Base-by-base conservation (phyloP, 1,140 invertebrate species). In the Carposina sasakii region DNA sequence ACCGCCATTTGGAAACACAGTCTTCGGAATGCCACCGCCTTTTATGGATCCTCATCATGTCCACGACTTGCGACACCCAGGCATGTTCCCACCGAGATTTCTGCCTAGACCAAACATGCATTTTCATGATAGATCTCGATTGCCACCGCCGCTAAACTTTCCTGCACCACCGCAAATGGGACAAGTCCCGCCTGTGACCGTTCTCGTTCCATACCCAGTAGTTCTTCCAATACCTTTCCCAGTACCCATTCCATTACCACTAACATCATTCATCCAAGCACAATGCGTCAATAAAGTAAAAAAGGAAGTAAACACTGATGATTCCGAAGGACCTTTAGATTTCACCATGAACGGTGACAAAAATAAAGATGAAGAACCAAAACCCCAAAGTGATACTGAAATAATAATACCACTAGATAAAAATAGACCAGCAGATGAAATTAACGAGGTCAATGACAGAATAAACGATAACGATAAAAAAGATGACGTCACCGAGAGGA, bases 121-220 rank as follows among this genome's bases (percentile, higher is more conserved):
- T 49, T 51, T 85, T 40, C 51, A 82, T 51, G 85, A 66, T 41
- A 71, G 63, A 50, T 64, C 81, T 16, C 67, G 83, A n/a, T 54
- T 76, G 16, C 67, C 85, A 13, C 62, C 77, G 2, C 79, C 77
- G 1, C 48, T 81, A 12, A 77, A 85, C 47, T 77, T 82, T 8
- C 71, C 53, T 34, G 73, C 54, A 52, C 63, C 67, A 33, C 39
- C 40, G 34, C 40, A 50, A 47, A 54, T 76, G 26, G 56, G 85
- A 67, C 68, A 88, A 85, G 65, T 92, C 22, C 93, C 93, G 6
- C 93, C 94, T 0, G 90, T 94, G 0, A 95, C 93, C 0, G 88
- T 95, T 21, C 85, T 96, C 62, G 90, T 95, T 30, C 94, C 94
- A 0, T 94, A 94, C 76, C 94, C 94, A 0, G 88, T 96, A 8